Conservation (phyloP, 2,113 vertebrate species). For the Pituophis catenifer region DNA sequence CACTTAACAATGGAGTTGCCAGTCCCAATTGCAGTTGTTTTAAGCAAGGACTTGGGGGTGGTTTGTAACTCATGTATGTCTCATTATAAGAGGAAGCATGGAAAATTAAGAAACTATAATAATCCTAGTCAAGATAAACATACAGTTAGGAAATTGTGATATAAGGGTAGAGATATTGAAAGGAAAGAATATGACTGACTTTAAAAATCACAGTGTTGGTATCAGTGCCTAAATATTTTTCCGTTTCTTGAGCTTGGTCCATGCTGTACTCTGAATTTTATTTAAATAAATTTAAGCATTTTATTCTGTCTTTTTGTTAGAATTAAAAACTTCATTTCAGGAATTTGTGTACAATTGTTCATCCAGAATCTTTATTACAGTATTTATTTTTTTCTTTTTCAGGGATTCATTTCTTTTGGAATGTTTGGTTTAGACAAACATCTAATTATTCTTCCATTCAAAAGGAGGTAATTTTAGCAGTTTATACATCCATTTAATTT, state of each 20-base stretch:
- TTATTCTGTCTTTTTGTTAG: background rate
- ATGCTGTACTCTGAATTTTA: background rate
- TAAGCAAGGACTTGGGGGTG: background rate
- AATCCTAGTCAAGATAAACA: background rate
- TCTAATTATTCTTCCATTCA: conserved; percentile 93
- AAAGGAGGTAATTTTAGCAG: conserved; percentile 80
- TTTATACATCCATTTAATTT: background rate
- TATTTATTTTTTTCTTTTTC: conserved; percentile 31
- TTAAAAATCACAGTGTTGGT: background rate
- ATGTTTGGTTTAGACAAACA: conserved; percentile 96
- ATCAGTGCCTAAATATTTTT: background rate
- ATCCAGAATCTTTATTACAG: conserved; percentile 6
- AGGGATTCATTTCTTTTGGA: conserved; percentile 94
- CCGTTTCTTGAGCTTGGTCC: background rate
- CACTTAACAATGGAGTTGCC: background rate
- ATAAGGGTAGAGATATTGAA: background rate
- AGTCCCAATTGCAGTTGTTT: background rate
- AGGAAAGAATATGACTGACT: background rate
- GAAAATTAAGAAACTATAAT: background rate
- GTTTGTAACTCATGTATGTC: no score
- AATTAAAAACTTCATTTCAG: conserved; percentile 20
- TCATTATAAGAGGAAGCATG: background rate
- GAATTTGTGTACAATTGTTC: conserved; percentile 23
- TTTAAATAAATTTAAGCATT: background rate
- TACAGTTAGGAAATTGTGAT: background rate